Conservation (phyloP, 2,888 invertebrate species). For the Drosophila paramelanica region DNA sequence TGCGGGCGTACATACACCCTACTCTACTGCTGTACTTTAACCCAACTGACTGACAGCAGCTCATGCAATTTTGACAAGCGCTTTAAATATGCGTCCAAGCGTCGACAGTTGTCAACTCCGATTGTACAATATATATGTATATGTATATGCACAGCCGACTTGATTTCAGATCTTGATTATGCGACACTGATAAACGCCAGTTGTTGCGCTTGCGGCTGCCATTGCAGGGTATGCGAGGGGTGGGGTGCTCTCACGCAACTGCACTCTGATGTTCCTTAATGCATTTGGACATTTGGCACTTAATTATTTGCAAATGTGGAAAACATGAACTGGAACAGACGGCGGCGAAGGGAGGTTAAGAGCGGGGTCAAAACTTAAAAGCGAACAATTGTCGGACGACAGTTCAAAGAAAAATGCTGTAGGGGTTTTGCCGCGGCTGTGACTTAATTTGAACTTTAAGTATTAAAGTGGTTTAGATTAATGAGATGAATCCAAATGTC, state of each 20-base stretch:
- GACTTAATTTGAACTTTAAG: background rate
- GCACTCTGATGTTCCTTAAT: conserved; percentile 62
- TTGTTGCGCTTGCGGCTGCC: conserved; percentile 32
- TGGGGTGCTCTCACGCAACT: conserved; percentile 38
- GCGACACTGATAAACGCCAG: conserved; percentile 51
- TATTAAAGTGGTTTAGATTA: background rate
- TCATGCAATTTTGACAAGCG: conserved; percentile 76
- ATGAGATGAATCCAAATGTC: background rate
- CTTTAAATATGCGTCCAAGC: conserved; percentile 69
- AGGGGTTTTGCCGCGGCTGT: background rate
- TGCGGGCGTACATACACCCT: conserved; percentile 14
- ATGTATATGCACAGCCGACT: conserved; percentile 33
- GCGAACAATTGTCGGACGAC: conserved; percentile 27
- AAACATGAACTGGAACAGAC: conserved; percentile 15
- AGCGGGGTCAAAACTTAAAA: conserved; percentile 44
- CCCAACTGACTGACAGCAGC: conserved; percentile 55
- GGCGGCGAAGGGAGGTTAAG: background rate
- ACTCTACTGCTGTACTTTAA: conserved; percentile 3
- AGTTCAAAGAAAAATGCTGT: conserved; percentile 32
- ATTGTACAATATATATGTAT: conserved; percentile 39
- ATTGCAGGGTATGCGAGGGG: conserved; percentile 2
- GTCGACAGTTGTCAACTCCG: conserved; percentile 76
- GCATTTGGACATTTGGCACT: conserved; percentile 69
- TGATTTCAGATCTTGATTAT: conserved; percentile 63
- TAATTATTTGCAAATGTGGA: conserved; percentile 74